Evolutionary conservation across 2,113 vertebrate species (phyloP), one percentile per base, ranked within the genome.

Genomic region (Dipodomys spectabilis): DNA sequence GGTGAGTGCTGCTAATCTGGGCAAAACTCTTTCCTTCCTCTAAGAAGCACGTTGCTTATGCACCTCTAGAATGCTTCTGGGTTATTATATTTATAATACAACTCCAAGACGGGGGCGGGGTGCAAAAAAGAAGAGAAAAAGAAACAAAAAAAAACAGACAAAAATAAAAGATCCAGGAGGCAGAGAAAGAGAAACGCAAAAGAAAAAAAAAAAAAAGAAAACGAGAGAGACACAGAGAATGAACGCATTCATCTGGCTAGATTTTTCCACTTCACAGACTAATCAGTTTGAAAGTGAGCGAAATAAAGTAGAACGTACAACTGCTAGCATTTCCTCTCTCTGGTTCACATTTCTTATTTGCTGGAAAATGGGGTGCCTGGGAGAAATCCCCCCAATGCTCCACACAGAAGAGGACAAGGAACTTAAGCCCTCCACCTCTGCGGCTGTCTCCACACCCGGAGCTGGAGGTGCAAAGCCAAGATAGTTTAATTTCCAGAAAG

Each of bases 401-500:
- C 83, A 28, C 82, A n/a, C 82, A 75, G 86, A 75, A 80, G 80
- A 49, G 95, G 94, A 98, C 97, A 97, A 97, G 98, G 97, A 5
- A 98, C 97, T 97, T 96, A 86, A 95, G 97, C 98, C 98, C 96
- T 96, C 97, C 85, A 96, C 97, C 86, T 95, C 96, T 92, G 97
- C 97, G 97, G 96, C 82, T 35, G 92, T 86, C 64, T 96, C 95
- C 89, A 97, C 97, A 97, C 97, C 95, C 96, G 97, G 97, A 98
- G 97, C 97, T 98, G 97, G 97, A 98, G 97, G 98, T 98, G 97
- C 97, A 98, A 98, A 98, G 97, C 97, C 98, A 98, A 97, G 98
- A 98, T 98, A 98, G 98, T 98, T 98, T 98, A 98, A 98, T 98
- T 98, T 98, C 98, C 98, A 98, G 98, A 98, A 98, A 98, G 98